phyloP scores from a whole-genome alignment of 2,888 invertebrate species.

The Apodemia mormo region DNA sequence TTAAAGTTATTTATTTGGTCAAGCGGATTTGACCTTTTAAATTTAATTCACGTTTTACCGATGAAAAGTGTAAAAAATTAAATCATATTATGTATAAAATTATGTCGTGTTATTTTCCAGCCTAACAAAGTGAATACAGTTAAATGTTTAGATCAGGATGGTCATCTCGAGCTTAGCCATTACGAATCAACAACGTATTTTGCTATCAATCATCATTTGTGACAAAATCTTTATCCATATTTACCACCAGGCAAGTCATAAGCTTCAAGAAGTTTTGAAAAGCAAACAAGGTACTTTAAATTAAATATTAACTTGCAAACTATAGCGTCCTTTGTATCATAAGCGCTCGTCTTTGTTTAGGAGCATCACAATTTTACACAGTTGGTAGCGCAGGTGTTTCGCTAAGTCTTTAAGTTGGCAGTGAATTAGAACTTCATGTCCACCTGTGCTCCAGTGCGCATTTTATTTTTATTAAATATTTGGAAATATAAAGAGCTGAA shows the following conservation, averaged over 20 bases:
- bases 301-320: not conserved
- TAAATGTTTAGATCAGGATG: too few relatives aligned
- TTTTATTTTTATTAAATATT: conserved; percentile 21
- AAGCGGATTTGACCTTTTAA: too few relatives aligned
- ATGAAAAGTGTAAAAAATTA: too few relatives aligned
- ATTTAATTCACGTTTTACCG: too few relatives aligned
- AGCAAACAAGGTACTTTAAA: not conserved
- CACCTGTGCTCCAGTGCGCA: conserved; percentile 30
- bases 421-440: conserved; percentile 28
- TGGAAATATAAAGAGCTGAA: too few relatives aligned
- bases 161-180: too few relatives aligned
- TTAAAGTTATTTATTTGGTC: too few relatives aligned
- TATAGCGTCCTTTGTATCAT: not conserved
- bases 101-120: too few relatives aligned
- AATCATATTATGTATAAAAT: too few relatives aligned
- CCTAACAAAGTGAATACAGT: too few relatives aligned
- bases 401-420: conserved; percentile 32
- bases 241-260: not conserved
- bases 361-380: conserved; percentile 33
- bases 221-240: not conserved
- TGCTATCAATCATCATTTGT: too few relatives aligned
- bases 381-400: conserved; percentile 34
- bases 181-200: too few relatives aligned
- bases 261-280: not conserved
- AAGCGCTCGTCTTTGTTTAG: conserved; percentile 30